phyloP scores from a whole-genome alignment of 2,113 vertebrate species.

The Brienomyrus longianalis region DNA sequence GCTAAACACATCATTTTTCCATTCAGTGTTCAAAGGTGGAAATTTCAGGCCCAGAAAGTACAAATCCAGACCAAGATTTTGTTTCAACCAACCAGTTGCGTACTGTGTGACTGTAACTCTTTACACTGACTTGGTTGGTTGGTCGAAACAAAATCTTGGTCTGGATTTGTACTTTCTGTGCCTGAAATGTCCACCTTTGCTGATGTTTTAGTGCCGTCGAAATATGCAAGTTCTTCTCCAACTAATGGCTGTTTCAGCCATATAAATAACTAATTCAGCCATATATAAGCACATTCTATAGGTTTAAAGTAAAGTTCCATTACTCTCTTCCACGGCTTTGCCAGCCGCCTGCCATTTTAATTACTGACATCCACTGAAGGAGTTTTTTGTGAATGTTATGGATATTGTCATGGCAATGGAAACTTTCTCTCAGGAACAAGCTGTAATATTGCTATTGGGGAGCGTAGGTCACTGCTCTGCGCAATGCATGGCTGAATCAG shows the following conservation, averaged over 20 bases:
- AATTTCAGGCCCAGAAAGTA: background rate
- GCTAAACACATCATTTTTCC: conserved; percentile 31
- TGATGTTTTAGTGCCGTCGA: conserved; percentile 43
- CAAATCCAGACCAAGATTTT: background rate
- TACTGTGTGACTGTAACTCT: background rate
- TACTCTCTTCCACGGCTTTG: conserved; percentile 40
- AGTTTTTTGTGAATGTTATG: conserved; percentile 11
- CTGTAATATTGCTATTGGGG: background rate
- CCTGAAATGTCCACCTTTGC: conserved; percentile 30
- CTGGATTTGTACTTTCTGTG: background rate
- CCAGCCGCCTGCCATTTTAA: conserved; percentile 28
- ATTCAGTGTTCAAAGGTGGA: conserved; percentile 36
- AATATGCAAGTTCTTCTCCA: conserved; percentile 34
- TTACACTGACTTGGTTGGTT: background rate
- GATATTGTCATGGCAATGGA: conserved; percentile 33
- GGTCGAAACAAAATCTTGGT: background rate
- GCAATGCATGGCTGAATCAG: background rate
- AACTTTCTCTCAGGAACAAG: conserved; percentile 20
- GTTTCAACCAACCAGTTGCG: background rate
- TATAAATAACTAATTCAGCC: conserved; percentile 43
- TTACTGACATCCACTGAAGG: conserved; percentile 7
- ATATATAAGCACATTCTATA: conserved; percentile 48
- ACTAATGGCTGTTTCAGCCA: conserved; percentile 45
- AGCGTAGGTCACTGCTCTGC: background rate
- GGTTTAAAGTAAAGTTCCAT: conserved; percentile 51